These are phyloP conservation scores for Ascaphus truei DNA, from an alignment of 2,113 vertebrate genomes.

Conservation along the genomic window DNA sequence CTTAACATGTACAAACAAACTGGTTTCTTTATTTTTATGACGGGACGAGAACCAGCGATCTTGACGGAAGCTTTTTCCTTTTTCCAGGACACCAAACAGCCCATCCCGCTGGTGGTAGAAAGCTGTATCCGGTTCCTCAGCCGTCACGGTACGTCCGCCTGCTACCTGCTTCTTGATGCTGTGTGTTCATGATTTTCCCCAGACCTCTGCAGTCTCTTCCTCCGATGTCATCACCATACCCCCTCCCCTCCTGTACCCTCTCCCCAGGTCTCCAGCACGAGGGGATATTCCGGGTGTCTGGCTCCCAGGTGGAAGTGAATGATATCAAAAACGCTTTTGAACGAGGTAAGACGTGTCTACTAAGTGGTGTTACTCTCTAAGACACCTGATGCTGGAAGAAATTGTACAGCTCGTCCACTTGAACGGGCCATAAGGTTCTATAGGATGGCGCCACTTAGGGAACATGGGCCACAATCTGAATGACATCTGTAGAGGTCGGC, in stretches of 20 bases:
- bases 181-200: too few species aligned
- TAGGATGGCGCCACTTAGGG: too few species aligned
- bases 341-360: conserved; percentile 87
- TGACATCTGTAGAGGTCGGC: neutral
- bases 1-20: too few species aligned
- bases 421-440: too few species aligned
- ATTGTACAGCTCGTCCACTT: too few species aligned
- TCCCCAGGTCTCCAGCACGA: conserved; percentile 86
- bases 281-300: conserved; percentile 95
- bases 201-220: neutral
- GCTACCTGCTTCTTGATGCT: neutral
- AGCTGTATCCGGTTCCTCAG: conserved; percentile 97
- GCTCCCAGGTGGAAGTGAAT: conserved; percentile 96
- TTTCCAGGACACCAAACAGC: conserved; percentile 79
- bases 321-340: conserved; percentile 99
- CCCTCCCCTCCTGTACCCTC: neutral
- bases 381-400: too few species aligned
- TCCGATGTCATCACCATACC: too few species aligned
- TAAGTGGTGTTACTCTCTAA: conserved; percentile 23
- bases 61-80: too few species aligned
- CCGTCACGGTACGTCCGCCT: conserved; percentile 88
- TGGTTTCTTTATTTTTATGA: too few species aligned
- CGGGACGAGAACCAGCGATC: too few species aligned
- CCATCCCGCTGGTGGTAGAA: conserved; percentile 93
- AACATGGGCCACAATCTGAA: too few species aligned